Percentiles rank a stretch among this genome's conserved stretches.
These are phyloP conservation scores for Poicephalus gulielmi DNA, from an alignment of 2,113 vertebrate genomes.

Conservation along the genomic window DNA sequence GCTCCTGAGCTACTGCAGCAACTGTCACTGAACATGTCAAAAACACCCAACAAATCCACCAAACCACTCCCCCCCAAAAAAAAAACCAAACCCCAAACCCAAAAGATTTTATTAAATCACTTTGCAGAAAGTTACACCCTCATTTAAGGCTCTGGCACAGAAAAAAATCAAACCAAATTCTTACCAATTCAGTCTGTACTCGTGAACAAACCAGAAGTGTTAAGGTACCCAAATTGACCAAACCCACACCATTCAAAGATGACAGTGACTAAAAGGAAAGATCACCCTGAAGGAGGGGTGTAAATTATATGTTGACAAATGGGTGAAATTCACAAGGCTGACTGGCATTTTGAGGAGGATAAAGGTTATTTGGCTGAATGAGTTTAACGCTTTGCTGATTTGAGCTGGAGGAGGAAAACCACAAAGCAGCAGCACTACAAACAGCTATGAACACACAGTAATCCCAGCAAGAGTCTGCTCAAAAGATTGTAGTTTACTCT, in stretches of 20 bases:
- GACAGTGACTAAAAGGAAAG: neutral
- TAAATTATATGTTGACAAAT: neutral
- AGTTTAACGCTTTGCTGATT: neutral
- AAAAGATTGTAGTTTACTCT: neutral
- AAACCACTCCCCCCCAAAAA: too few species aligned
- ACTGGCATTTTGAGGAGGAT: neutral
- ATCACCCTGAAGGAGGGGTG: neutral
- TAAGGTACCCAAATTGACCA: neutral
- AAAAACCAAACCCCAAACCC: too few species aligned
- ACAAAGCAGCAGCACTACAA: neutral
- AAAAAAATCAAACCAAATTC: neutral
- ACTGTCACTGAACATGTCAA: neutral
- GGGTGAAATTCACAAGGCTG: conserved; percentile 13
- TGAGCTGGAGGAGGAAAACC: neutral
- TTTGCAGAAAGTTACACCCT: neutral
- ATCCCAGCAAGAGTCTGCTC: neutral
- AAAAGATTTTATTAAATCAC: neutral
- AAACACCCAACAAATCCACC: neutral
- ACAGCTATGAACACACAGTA: neutral
- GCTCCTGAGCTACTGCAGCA: neutral
- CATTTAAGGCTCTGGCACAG: neutral
- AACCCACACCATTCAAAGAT: neutral
- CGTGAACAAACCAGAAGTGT: neutral
- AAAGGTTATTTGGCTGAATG: neutral
- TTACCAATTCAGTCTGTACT: neutral